phyloP scores from a whole-genome alignment of 2,888 invertebrate genomes.

The Drosophila setosimentum region DNA sequence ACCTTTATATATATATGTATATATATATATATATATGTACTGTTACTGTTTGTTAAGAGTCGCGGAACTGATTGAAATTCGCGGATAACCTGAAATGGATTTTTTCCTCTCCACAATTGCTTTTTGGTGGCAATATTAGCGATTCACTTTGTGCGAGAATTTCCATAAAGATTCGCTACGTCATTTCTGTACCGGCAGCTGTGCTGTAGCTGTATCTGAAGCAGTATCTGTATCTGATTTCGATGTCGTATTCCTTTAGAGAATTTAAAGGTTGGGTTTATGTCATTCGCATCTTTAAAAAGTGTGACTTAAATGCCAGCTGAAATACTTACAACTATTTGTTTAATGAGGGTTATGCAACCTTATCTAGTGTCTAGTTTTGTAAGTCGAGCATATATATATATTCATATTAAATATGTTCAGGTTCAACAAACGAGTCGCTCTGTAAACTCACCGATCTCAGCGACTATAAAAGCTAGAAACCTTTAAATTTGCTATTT shows the following conservation, averaged over 20 bases:
- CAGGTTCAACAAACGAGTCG: not conserved
- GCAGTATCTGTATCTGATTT: not conserved
- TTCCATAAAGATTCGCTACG: conserved; percentile 9
- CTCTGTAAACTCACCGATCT: not conserved
- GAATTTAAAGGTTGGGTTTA: not conserved
- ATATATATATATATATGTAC: not conserved
- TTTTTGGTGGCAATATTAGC: conserved; percentile 83
- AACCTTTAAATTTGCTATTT: not conserved
- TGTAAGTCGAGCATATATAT: not conserved
- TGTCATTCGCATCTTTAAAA: not conserved
- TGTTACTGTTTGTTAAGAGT: conserved; percentile 61
- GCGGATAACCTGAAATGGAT: conserved; percentile 84
- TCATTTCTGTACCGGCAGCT: not conserved
- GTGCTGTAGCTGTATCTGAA: not conserved
- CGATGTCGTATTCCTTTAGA: not conserved
- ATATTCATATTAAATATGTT: not conserved
- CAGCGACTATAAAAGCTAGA: not conserved
- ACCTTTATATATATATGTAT: not conserved
- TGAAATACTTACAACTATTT: not conserved
- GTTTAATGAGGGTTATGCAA: not conserved
- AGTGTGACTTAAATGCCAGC: too few relatives aligned
- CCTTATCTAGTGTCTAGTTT: not conserved
- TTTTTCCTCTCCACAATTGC: conserved; percentile 83
- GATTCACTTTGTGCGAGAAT: conserved; percentile 72
- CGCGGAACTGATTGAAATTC: conserved; percentile 83